phyloP scores from a whole-genome alignment of 1,140 invertebrate species.

The Hylaeus anthracinus region DNA sequence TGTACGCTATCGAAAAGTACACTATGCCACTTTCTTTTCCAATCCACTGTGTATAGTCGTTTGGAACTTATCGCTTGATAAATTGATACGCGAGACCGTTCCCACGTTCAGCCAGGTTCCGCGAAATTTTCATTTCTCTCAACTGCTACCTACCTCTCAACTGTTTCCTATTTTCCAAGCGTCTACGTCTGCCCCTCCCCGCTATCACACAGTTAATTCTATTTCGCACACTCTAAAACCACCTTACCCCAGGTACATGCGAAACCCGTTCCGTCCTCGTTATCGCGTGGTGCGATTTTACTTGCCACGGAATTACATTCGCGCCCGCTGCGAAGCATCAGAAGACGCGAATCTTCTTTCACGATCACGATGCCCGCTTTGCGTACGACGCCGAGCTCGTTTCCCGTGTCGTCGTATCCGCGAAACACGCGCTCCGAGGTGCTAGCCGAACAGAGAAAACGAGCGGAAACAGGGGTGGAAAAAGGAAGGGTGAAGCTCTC shows the following conservation, averaged over 20 bases:
- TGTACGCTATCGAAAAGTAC: neutral
- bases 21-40: neutral
- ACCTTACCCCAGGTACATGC: neutral
- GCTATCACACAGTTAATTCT: constrained; percentile 34
- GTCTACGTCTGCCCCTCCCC: neutral
- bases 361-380: constrained; percentile 17
- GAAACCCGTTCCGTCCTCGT: constrained; percentile 30
- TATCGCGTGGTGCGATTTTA: constrained; percentile 30
- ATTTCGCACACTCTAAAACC: constrained; percentile 27
- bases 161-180: constrained; percentile 36
- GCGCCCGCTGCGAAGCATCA: neutral
- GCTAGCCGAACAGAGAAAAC: neutral
- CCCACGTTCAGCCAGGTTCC: constrained; percentile 1
- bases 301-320: constrained; percentile 26
- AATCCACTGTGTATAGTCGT: neutral
- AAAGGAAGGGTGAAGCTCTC: neutral
- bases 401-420: constrained; percentile 5
- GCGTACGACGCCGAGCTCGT: constrained; percentile 5
- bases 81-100: constrained; percentile 23
- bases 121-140: constrained; percentile 38
- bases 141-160: constrained; percentile 2
- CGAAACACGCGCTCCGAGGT: constrained; percentile 5
- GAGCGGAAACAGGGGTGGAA: neutral
- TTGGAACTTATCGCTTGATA: neutral
- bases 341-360: constrained; percentile 37